Percentiles rank a stretch among this genome's conserved stretches.
Evolutionary conservation across 1,140 invertebrate genomes (phyloP).

Genomic region (Drosophila chauvacae): DNA sequence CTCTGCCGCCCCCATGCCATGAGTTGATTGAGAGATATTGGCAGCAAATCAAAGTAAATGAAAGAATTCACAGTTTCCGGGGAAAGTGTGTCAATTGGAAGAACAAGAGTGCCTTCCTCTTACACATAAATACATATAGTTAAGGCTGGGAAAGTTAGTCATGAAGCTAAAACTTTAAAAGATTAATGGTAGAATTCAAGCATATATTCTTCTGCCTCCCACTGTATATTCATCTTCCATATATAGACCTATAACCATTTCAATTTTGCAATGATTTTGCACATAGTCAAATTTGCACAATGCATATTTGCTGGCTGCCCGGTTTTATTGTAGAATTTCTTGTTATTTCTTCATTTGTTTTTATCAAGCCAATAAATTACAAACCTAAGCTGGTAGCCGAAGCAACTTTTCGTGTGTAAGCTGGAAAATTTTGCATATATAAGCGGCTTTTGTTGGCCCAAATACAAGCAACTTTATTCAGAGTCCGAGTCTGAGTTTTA

Average conservation of each 20-base stretch:
- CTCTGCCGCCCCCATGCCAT: neutral
- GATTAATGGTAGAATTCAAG: neutral
- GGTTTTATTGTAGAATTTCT: conserved; percentile 67
- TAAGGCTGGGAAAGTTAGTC: neutral
- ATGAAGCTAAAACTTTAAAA: too few relatives aligned
- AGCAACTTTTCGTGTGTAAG: conserved; percentile 51
- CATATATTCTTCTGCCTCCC: neutral
- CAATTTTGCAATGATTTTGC: conserved; percentile 61
- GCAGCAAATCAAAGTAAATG: conserved; percentile 65
- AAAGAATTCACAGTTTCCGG: conserved; percentile 60
- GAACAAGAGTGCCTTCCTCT: neutral
- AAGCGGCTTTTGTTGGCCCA: conserved; percentile 74
- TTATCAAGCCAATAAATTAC: conserved; percentile 78
- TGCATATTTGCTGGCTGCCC: conserved; percentile 54
- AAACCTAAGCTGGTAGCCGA: conserved; percentile 27
- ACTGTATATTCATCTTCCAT: neutral
- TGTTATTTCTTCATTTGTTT: conserved; percentile 74
- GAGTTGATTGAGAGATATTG: conserved; percentile 30
- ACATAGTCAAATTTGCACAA: conserved; percentile 68
- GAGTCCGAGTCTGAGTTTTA: neutral
- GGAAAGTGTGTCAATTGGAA: conserved; percentile 48
- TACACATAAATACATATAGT: neutral
- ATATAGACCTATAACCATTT: conserved; percentile 45
- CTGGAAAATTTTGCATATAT: conserved; percentile 69
- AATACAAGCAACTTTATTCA: conserved; percentile 35